Conservation (phyloP, 2,113 vertebrate genomes). For the Galbula dea region DNA sequence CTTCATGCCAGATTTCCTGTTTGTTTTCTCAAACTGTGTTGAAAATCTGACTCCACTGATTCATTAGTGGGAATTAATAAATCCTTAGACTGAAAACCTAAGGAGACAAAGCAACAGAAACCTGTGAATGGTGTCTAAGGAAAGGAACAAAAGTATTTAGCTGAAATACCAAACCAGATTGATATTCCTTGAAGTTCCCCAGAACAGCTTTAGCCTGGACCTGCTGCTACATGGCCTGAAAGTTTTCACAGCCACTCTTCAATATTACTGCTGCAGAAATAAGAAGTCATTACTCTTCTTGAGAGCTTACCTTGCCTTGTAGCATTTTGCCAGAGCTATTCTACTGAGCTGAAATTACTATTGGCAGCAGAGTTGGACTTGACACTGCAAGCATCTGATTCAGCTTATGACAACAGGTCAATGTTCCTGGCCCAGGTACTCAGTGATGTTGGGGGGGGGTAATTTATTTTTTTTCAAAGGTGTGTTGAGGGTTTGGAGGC, state of each 20-base stretch:
- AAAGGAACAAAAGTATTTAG: not conserved
- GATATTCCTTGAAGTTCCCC: not conserved
- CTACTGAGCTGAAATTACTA: not conserved
- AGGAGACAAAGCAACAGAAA: constrained; percentile 8
- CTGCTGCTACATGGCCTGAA: not conserved
- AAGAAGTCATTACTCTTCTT: not conserved
- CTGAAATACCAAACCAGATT: not conserved
- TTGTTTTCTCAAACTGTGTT: not conserved
- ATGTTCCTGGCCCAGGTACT: not conserved
- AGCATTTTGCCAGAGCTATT: not conserved
- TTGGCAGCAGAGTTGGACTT: not conserved
- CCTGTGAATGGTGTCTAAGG: not conserved
- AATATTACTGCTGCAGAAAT: not conserved
- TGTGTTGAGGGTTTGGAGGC: not conserved
- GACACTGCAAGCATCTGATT: not conserved
- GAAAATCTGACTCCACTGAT: not conserved
- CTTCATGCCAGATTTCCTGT: not conserved
- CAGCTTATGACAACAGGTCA: not conserved
- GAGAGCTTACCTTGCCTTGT: not conserved
- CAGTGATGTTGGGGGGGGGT: not conserved
- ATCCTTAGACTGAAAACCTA: not conserved
- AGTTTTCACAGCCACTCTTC: not conserved
- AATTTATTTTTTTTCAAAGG: not conserved
- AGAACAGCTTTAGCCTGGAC: not conserved
- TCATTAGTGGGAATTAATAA: not conserved